A percentile compares a stretch with the other conserved stretches of the same genome.
Evolutionary conservation across 2,113 vertebrate species (phyloP).

Genomic region (Anser cygnoides): DNA sequence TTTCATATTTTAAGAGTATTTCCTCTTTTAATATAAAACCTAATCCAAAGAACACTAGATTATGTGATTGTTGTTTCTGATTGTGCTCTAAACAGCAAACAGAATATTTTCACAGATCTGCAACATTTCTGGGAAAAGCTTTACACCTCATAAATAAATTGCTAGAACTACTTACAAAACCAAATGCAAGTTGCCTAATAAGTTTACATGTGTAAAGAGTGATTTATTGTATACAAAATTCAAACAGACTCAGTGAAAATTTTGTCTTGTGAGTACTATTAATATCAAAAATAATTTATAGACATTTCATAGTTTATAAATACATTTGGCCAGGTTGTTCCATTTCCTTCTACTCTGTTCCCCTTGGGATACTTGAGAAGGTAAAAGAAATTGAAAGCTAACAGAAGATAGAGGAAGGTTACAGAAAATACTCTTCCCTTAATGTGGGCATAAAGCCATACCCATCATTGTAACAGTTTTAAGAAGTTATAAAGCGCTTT

Average conservation of each 20-base stretch:
- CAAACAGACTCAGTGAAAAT: not conserved
- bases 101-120: not conserved
- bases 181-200: not conserved
- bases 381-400: not conserved
- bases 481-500: not conserved
- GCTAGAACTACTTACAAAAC: not conserved
- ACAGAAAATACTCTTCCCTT: not conserved
- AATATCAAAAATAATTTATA: conserved; percentile 2
- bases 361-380: not conserved
- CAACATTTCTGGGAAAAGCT: not conserved
- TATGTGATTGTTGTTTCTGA: not conserved
- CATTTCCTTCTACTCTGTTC: not conserved
- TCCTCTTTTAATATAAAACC: not conserved
- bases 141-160: conserved; percentile 17
- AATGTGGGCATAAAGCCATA: not conserved
- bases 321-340: not conserved
- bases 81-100: not conserved
- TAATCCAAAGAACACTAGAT: not conserved
- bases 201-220: not conserved
- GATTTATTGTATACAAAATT: conserved; percentile 8
- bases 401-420: not conserved
- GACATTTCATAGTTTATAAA: not conserved
- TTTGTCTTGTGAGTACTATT: not conserved
- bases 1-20: not conserved
- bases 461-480: not conserved